phyloP scores from a whole-genome alignment of 2,888 invertebrate genomes.

The Trachelus iudaicus region DNA sequence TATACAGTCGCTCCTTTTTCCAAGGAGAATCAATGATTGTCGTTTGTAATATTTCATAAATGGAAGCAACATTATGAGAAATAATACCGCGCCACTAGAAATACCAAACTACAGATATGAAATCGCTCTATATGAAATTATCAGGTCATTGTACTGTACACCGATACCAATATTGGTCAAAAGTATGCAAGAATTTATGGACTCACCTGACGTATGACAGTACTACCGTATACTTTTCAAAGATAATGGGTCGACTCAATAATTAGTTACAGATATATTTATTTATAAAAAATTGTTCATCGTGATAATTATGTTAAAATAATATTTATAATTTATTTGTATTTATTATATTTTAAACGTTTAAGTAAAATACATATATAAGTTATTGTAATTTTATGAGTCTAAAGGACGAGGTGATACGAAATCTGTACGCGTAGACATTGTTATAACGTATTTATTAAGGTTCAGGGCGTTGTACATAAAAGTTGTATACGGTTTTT shows the following conservation, averaged over 20 bases:
- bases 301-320: background rate
- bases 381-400: background rate
- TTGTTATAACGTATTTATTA: background rate
- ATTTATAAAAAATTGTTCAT: background rate
- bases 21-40: background rate
- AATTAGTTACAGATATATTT: background rate
- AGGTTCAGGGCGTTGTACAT: background rate
- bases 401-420: background rate
- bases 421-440: background rate
- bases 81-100: background rate
- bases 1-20: background rate
- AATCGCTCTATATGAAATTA: background rate
- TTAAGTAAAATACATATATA: background rate
- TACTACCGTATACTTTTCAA: background rate
- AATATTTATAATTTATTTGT: background rate
- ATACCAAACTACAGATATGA: background rate
- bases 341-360: background rate
- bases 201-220: too few species aligned
- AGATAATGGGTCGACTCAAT: background rate
- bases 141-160: background rate
- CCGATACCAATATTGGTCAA: too few species aligned
- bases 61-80: background rate
- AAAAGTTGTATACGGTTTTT: background rate
- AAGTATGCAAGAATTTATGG: background rate
- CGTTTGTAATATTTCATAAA: background rate